Evolutionary conservation across 2,797 vertebrate genomes (phyloP).

Genomic region (Hephaestus fuliginosus): DNA sequence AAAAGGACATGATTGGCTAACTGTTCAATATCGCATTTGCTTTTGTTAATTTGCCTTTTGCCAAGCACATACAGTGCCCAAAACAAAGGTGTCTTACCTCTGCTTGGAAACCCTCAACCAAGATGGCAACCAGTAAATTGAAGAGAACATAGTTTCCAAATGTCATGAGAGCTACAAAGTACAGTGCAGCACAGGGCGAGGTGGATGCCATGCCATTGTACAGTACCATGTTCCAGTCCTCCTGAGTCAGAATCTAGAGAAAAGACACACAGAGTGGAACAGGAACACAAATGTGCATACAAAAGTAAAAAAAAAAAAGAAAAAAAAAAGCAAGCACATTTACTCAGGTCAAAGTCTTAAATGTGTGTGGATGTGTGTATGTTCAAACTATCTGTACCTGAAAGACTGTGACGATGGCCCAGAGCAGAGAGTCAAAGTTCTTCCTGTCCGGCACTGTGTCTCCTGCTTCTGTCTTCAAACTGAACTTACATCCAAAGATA

Average conservation of each 20-base stretch:
- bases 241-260: conserved; percentile 95
- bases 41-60: not conserved
- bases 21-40: not conserved
- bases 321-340: not conserved
- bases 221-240: conserved; percentile 99
- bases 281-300: not conserved
- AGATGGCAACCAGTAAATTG: conserved; percentile 97
- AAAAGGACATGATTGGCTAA: not conserved
- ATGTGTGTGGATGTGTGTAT: not conserved
- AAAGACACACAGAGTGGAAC: conserved; percentile 1
- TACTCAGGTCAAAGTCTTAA: not conserved
- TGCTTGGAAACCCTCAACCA: conserved; percentile 98
- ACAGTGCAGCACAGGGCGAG: conserved; percentile 95
- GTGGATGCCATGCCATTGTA: conserved; percentile 99
- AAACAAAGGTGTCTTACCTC: conserved; percentile 87
- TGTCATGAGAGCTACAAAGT: conserved; percentile 98
- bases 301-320: too few species aligned
- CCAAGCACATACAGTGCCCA: not conserved
- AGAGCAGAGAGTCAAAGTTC: conserved; percentile 97
- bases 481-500: conserved; percentile 98
- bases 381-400: conserved; percentile 85
- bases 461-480: conserved; percentile 94
- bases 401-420: conserved; percentile 98
- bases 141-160: conserved; percentile 99
- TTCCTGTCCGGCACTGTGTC: conserved; percentile 98